A percentile compares a stretch with the other conserved stretches of the same genome.
Conservation (phyloP, 2,113 vertebrate genomes). For the Megatriorchis doriae region DNA sequence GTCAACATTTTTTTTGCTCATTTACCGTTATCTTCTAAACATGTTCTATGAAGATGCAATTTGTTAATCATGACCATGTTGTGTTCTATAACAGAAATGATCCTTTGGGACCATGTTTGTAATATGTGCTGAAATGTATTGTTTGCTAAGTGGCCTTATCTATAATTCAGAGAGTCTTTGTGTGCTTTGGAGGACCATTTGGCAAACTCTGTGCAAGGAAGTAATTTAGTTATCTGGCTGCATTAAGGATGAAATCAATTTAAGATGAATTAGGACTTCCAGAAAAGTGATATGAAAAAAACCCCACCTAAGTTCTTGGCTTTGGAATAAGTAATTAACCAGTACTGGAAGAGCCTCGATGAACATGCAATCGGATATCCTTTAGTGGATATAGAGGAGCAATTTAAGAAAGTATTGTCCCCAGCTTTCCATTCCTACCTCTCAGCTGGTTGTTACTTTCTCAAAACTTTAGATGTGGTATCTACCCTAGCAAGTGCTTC, state of each 20-base stretch:
- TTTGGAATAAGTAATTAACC: not conserved
- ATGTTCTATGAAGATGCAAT: not conserved
- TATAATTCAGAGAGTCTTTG: not conserved
- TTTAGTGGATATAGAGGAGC: not conserved
- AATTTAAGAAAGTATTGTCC: not conserved
- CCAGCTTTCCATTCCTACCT: not conserved
- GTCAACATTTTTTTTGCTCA: not conserved
- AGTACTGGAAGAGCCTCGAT: not conserved
- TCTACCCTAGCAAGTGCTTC: not conserved
- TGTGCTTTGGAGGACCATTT: not conserved
- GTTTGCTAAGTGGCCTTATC: not conserved
- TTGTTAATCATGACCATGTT: not conserved
- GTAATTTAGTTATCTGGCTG: conserved; percentile 14
- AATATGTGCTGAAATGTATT: not conserved
- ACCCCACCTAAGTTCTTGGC: not conserved
- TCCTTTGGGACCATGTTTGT: not conserved
- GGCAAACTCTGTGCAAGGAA: conserved; percentile 21
- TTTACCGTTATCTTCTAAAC: not conserved
- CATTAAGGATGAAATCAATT: conserved; percentile 17
- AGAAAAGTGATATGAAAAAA: not conserved
- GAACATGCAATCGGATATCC: not conserved
- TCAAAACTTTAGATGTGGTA: not conserved
- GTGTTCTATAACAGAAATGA: not conserved
- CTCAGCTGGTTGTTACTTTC: not conserved
- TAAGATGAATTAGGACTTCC: not conserved